phyloP scores from a whole-genome alignment of 2,797 vertebrate genomes.

The Tangara arthus region DNA sequence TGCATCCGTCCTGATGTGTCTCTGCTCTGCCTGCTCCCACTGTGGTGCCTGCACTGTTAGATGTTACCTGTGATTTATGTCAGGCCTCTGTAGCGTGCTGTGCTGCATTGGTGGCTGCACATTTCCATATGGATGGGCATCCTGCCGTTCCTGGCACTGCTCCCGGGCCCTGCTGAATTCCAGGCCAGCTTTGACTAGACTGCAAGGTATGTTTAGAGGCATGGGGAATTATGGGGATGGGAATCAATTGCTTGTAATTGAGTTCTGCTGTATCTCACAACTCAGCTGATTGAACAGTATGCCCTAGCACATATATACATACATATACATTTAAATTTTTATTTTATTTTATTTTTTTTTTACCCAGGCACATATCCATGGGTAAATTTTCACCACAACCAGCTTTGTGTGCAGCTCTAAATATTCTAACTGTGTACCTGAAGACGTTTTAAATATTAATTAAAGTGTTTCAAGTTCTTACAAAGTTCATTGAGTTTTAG shows the following conservation, averaged over 20 bases:
- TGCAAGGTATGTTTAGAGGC: neutral
- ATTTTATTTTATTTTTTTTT: neutral
- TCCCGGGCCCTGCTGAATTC: neutral
- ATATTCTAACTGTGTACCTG: accelerated
- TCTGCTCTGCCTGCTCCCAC: neutral
- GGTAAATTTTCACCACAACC: neutral
- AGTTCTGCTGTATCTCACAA: neutral
- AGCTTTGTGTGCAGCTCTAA: neutral
- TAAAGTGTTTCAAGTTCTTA: neutral
- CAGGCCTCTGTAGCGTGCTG: neutral
- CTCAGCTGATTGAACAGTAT: neutral
- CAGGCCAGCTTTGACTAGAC: neutral
- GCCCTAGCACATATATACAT: neutral
- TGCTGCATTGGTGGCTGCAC: slow-evolving; percentile 31
- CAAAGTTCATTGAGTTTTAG: neutral
- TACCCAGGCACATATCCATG: neutral
- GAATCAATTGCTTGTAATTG: neutral
- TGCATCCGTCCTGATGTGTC: neutral
- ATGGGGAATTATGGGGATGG: neutral
- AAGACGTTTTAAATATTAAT: neutral
- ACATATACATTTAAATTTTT: neutral
- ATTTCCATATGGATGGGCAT: slow-evolving; percentile 31
- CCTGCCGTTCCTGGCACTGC: neutral
- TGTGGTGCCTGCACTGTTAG: neutral
- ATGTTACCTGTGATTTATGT: slow-evolving; percentile 33